Conservation (phyloP, 2,797 vertebrate genomes). For the Periparus ater region DNA sequence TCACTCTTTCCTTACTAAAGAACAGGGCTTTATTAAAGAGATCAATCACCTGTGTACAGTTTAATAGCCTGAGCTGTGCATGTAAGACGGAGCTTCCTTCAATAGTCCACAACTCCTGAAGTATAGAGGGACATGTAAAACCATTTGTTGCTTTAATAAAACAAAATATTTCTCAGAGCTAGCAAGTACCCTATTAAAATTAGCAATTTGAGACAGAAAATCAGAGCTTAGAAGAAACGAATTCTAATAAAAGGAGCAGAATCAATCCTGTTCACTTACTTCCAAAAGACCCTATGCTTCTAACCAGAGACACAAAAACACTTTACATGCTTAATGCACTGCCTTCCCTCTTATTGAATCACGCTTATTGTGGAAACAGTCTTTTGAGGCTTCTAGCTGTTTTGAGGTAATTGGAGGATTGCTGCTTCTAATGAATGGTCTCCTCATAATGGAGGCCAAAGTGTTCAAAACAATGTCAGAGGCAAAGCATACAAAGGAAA, state of each 20-base stretch:
- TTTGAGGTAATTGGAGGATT: slow-evolving; percentile 17
- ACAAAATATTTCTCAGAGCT: slow-evolving; percentile 40
- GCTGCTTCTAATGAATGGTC: slow-evolving; percentile 12
- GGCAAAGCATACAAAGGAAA: background rate
- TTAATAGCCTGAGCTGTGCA: slow-evolving; percentile 72
- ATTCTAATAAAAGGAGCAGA: slow-evolving; percentile 32
- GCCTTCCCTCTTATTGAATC: slow-evolving; percentile 44
- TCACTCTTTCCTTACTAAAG: slow-evolving; percentile 78
- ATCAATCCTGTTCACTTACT: slow-evolving; percentile 63
- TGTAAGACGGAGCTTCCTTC: slow-evolving; percentile 53
- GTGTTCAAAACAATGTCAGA: slow-evolving; percentile 42
- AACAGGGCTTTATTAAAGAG: slow-evolving; percentile 83
- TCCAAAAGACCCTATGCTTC: slow-evolving; percentile 47
- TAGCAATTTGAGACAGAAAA: slow-evolving; percentile 56
- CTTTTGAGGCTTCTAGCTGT: slow-evolving; percentile 13
- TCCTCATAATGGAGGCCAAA: slow-evolving; percentile 19
- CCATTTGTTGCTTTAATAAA: slow-evolving; percentile 64
- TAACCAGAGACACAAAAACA: slow-evolving; percentile 43
- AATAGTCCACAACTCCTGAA: slow-evolving; percentile 60
- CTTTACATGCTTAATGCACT: background rate
- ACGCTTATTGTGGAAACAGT: slow-evolving; percentile 23
- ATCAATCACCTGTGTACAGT: slow-evolving; percentile 80
- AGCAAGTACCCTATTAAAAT: slow-evolving; percentile 47
- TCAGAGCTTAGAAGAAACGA: slow-evolving; percentile 31
- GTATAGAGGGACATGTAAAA: slow-evolving; percentile 57